Percentiles rank a stretch among this genome's conserved stretches.
These are phyloP conservation scores for Salticus scenicus DNA, from an alignment of 2,888 invertebrate species.

Conservation along the genomic window DNA sequence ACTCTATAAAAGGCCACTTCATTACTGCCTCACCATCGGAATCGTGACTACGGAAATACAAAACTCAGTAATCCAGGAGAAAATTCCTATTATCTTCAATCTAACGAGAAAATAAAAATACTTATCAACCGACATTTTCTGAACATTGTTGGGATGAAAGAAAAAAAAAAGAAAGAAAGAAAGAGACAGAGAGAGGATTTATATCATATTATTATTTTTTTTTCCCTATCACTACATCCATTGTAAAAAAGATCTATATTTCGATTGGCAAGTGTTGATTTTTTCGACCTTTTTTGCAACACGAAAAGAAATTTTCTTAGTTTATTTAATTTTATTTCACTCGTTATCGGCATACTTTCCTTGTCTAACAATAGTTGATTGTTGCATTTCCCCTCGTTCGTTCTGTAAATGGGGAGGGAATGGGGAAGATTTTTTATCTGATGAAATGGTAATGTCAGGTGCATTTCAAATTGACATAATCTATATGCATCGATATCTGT, in stretches of 20 bases:
- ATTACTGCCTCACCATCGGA: slow-evolving; percentile 5
- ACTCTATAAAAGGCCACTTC: slow-evolving; percentile 8
- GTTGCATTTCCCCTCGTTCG: slow-evolving; percentile 19
- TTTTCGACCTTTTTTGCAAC: slow-evolving; percentile 21
- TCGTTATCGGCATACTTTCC: slow-evolving; percentile 61
- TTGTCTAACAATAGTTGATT: slow-evolving; percentile 53
- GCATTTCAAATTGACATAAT: no score
- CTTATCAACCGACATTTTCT: slow-evolving; percentile 33
- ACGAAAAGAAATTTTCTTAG: slow-evolving; percentile 27
- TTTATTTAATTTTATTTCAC: slow-evolving; percentile 49
- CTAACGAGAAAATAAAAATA: slow-evolving; percentile 65
- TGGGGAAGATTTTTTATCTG: no score
- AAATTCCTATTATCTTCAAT: slow-evolving; percentile 54
- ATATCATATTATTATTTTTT: neutral
- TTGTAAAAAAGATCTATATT: slow-evolving; percentile 44
- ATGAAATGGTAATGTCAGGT: no score
- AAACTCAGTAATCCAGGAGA: slow-evolving; percentile 8
- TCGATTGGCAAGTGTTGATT: slow-evolving; percentile 42
- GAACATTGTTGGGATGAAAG: neutral
- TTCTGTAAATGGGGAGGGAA: no score
- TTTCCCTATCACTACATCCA: slow-evolving; percentile 29
- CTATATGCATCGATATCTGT: no score
- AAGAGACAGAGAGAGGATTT: no score
- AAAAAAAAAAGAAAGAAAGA: slow-evolving; percentile 6
- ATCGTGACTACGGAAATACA: slow-evolving; percentile 15